Evolutionary conservation across 1,140 invertebrate species (phyloP).

Genomic region (Trialeurodes vaporariorum): DNA sequence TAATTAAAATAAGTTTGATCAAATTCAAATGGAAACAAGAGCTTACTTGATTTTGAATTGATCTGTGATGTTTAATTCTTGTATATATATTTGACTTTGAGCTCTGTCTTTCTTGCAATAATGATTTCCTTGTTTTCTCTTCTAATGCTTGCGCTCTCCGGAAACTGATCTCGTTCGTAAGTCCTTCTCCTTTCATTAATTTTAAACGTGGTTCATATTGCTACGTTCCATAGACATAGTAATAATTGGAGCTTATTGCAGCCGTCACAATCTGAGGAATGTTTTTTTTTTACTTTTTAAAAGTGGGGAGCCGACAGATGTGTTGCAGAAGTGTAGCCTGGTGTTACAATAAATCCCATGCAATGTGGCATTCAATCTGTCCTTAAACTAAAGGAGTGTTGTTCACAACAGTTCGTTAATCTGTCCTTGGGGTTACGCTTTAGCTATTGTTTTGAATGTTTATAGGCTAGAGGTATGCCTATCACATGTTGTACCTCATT

Average conservation of each 20-base stretch:
- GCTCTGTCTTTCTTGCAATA: background rate
- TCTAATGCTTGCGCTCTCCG: background rate
- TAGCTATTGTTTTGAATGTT: too few species aligned
- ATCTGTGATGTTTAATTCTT: background rate
- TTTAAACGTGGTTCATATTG: background rate
- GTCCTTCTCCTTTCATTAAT: background rate
- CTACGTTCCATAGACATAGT: background rate
- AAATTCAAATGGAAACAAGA: background rate
- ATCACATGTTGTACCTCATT: too few species aligned
- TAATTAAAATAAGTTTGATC: background rate
- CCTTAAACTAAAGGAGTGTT: too few species aligned
- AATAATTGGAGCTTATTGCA: background rate
- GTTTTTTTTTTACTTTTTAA: too few species aligned
- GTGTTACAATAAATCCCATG: background rate
- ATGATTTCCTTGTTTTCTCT: background rate
- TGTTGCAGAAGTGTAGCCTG: background rate
- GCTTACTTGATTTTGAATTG: background rate
- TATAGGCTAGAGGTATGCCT: too few species aligned
- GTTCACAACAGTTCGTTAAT: too few species aligned
- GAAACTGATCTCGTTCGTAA: background rate
- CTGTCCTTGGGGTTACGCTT: too few species aligned
- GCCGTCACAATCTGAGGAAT: too few species aligned
- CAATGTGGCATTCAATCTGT: too few species aligned
- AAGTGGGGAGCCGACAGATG: background rate
- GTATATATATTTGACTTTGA: background rate